Percentiles rank a stretch among this genome's conserved stretches.
These are phyloP conservation scores for Tridacna crocea DNA, from an alignment of 2,888 invertebrate genomes.

Conservation along the genomic window DNA sequence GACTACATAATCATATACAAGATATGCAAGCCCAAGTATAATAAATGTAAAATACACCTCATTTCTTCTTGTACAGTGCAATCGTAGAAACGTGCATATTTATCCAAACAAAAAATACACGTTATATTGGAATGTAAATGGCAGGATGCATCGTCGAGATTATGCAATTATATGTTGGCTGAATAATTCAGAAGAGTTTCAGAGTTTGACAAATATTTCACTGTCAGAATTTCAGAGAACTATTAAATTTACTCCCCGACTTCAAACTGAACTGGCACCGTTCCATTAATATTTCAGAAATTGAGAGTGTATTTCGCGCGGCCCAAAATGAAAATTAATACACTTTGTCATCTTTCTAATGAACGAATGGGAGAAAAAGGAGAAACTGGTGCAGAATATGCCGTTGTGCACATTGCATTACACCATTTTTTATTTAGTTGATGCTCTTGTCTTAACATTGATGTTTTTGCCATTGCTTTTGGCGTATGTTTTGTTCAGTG, in stretches of 20 bases:
- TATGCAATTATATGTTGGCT: conserved; percentile 28
- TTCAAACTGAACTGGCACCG: conserved; percentile 27
- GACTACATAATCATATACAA: too few species aligned
- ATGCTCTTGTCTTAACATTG: too few species aligned
- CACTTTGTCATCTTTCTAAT: conserved; percentile 25
- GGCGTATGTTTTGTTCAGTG: too few species aligned
- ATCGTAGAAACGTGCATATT: too few species aligned
- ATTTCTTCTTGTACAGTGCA: too few species aligned
- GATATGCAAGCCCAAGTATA: too few species aligned
- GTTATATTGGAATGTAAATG: neutral
- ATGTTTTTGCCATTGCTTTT: too few species aligned
- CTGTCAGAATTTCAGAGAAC: conserved; percentile 22
- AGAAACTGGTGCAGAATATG: neutral
- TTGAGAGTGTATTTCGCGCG: conserved; percentile 31
- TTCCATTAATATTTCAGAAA: conserved; percentile 28
- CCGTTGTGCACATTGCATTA: too few species aligned
- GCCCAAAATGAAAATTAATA: conserved; percentile 27
- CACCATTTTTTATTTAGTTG: too few species aligned
- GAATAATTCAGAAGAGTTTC: conserved; percentile 18
- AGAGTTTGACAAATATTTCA: conserved; percentile 29
- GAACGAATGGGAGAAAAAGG: conserved; percentile 14
- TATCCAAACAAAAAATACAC: too few species aligned
- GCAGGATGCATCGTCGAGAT: conserved; percentile 22
- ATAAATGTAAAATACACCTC: too few species aligned
- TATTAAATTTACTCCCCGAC: conserved; percentile 28